Evolutionary conservation across 2,113 vertebrate species (phyloP).

Genomic region (Peromyscus polionotus): DNA sequence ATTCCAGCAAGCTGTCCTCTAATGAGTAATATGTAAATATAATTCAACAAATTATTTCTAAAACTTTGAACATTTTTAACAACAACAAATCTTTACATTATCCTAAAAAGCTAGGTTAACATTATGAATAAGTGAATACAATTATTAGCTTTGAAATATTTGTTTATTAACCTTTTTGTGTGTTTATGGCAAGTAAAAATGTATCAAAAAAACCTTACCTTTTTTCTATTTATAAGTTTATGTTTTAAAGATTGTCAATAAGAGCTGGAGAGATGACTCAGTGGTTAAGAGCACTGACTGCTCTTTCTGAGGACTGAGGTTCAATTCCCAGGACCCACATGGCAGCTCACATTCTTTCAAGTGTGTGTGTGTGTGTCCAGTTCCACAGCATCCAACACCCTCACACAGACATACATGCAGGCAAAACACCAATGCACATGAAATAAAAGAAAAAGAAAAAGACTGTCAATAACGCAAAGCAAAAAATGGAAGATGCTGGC

Average conservation of each 20-base stretch:
- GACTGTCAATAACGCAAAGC: not conserved
- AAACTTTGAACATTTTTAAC: not conserved
- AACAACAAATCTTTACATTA: not conserved
- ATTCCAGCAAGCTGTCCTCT: not conserved
- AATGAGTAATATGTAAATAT: not conserved
- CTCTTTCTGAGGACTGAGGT: not conserved
- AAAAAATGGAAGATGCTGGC: not conserved
- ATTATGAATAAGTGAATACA: not conserved
- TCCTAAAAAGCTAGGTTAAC: not conserved
- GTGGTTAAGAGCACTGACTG: not conserved
- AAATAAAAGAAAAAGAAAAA: conserved; percentile 4
- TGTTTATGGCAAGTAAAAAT: conserved; percentile 8
- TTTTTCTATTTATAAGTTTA: conserved; percentile 26
- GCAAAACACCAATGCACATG: not conserved
- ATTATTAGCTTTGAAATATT: not conserved
- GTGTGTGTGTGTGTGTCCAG: too few relatives aligned
- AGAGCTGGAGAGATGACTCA: not conserved
- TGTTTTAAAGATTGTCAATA: not conserved
- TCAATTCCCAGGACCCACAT: not conserved
- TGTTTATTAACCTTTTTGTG: not conserved
- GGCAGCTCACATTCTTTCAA: too few relatives aligned
- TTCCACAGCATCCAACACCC: not conserved
- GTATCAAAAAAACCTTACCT: not conserved
- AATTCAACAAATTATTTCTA: not conserved
- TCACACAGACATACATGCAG: not conserved